Evolutionary conservation across 1,140 invertebrate species (phyloP).

Genomic region (Scylla paramamosain): DNA sequence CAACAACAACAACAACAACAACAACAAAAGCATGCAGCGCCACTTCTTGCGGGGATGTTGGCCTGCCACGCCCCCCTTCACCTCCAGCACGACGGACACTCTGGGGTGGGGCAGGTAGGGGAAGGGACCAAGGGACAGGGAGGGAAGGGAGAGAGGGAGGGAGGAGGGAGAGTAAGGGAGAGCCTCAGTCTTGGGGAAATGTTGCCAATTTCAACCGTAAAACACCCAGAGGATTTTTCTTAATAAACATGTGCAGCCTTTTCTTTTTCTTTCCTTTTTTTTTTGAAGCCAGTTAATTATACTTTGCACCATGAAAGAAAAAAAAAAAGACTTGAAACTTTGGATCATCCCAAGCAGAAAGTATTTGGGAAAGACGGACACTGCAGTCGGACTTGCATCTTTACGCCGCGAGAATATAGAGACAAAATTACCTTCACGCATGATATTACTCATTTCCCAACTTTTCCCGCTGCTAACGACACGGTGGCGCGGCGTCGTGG

Average conservation of each 20-base stretch:
- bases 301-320: neutral
- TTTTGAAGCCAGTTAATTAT: neutral
- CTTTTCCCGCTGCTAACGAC: neutral
- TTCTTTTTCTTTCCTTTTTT: neutral
- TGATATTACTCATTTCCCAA: neutral
- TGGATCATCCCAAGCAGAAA: slow-evolving; percentile 4
- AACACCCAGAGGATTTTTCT: neutral
- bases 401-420: neutral
- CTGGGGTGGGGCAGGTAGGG: neutral
- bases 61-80: too few relatives aligned
- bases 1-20: too few relatives aligned
- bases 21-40: too few relatives aligned
- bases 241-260: neutral
- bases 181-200: neutral
- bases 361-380: neutral
- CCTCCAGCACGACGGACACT: too few relatives aligned
- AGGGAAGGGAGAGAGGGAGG: neutral
- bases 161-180: neutral
- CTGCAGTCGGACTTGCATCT: neutral
- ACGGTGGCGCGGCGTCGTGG: neutral
- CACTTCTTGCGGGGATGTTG: too few relatives aligned
- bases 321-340: neutral
- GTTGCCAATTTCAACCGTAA: neutral
- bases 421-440: neutral
- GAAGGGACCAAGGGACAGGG: neutral